Evolutionary conservation across 2,888 invertebrate species (phyloP).

Genomic region (Drosophila kambysellisi): DNA sequence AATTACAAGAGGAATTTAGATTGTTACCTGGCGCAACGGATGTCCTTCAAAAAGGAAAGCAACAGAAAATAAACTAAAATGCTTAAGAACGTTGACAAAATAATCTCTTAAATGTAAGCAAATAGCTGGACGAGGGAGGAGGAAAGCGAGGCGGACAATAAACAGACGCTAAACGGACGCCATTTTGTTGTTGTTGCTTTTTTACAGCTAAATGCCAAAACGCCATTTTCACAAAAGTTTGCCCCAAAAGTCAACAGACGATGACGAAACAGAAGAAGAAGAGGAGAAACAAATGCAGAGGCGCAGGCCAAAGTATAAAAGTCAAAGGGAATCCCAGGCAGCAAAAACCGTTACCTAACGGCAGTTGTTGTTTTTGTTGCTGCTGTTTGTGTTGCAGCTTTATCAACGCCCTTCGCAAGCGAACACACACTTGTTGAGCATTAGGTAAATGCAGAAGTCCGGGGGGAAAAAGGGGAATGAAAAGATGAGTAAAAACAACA

Average conservation of each 20-base stretch:
- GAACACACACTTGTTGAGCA: constrained; percentile 72
- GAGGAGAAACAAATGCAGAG: constrained; percentile 3
- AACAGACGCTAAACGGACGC: constrained; percentile 56
- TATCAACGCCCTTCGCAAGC: constrained; percentile 55
- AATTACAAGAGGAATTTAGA: constrained; percentile 74
- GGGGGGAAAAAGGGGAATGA: background rate
- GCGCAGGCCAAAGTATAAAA: constrained; percentile 35
- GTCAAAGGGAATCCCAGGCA: constrained; percentile 48
- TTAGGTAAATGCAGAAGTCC: constrained; percentile 31
- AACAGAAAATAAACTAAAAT: constrained; percentile 53
- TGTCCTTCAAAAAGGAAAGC: constrained; percentile 30
- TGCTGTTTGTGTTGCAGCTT: constrained; percentile 59
- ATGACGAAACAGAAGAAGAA: background rate
- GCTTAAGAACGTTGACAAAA: constrained; percentile 69
- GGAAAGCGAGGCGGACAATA: constrained; percentile 30
- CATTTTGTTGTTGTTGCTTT: constrained; percentile 41
- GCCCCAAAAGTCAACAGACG: constrained; percentile 42
- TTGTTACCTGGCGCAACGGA: constrained; percentile 60
- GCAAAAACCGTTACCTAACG: constrained; percentile 39
- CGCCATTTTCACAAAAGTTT: constrained; percentile 73
- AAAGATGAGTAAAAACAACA: constrained; percentile 31
- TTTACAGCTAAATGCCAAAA: constrained; percentile 67
- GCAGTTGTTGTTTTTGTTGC: constrained; percentile 22
- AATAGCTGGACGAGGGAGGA: background rate
- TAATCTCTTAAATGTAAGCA: constrained; percentile 72